Conservation (phyloP, 2,888 invertebrate genomes). For the Heliconius sara region DNA sequence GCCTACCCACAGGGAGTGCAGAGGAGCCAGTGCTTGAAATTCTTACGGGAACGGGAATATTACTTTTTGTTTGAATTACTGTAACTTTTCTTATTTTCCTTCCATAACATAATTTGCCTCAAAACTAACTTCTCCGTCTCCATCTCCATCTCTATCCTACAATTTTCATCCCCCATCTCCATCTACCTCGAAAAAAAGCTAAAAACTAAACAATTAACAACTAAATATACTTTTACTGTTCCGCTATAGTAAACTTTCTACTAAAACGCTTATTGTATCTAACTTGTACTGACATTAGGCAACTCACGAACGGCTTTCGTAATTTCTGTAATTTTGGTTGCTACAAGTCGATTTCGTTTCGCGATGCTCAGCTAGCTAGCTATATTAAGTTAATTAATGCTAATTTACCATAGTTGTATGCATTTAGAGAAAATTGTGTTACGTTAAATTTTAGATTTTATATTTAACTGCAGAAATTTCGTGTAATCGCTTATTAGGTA, state of each 20-base stretch:
- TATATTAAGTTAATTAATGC: conserved; percentile 45
- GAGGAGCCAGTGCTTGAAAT: too few species aligned
- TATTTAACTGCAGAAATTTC: neutral
- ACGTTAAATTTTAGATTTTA: conserved; percentile 3
- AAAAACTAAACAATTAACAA: neutral
- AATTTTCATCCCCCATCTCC: too few species aligned
- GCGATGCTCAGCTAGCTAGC: conserved; percentile 41
- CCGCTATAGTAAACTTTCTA: neutral
- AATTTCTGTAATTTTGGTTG: conserved; percentile 68
- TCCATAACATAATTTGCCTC: too few species aligned
- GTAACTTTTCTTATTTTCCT: too few species aligned
- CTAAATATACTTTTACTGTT: neutral
- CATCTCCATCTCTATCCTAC: too few species aligned
- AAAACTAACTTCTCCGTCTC: too few species aligned
- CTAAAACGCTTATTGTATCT: conserved; percentile 36
- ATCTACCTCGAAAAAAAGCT: neutral
- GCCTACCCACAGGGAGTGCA: too few species aligned
- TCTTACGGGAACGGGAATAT: too few species aligned
- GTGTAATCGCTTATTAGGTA: neutral
- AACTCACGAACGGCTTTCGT: conserved; percentile 65
- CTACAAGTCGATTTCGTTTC: conserved; percentile 52
- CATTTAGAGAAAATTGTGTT: conserved; percentile 35
- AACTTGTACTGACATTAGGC: conserved; percentile 44
- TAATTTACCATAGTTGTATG: conserved; percentile 41
- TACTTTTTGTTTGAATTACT: too few species aligned